Percentiles rank a stretch among this genome's conserved stretches.
Evolutionary conservation across 2,797 vertebrate species (phyloP).

Genomic region (Sebastolobus alascanus): DNA sequence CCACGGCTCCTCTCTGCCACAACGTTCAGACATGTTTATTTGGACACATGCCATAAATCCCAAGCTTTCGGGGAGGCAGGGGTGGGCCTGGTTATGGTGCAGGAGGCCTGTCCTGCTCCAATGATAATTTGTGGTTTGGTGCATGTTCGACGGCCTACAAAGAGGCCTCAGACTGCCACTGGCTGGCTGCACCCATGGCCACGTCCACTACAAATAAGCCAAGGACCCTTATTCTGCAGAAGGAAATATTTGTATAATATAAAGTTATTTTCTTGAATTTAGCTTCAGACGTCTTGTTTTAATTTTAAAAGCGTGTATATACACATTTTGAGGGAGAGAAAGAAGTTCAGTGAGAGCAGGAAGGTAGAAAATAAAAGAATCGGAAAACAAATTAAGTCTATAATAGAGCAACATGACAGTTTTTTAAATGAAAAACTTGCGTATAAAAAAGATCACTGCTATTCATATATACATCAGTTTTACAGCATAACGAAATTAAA

Average conservation of each 20-base stretch:
- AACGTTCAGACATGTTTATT: constrained; percentile 86
- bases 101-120: constrained; percentile 86
- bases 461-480: not conserved
- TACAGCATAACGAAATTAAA: not conserved
- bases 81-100: constrained; percentile 77
- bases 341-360: constrained; percentile 21
- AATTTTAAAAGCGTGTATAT: constrained; percentile 52
- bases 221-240: constrained; percentile 81
- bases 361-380: constrained; percentile 18
- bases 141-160: constrained; percentile 90
- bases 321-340: constrained; percentile 38
- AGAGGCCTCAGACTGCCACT: constrained; percentile 90
- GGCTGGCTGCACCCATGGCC: constrained; percentile 80
- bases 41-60: constrained; percentile 90
- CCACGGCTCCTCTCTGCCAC: constrained; percentile 76
- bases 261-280: constrained; percentile 82
- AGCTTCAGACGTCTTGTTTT: constrained; percentile 60
- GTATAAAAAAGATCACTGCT: not conserved
- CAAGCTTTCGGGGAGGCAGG: constrained; percentile 64
- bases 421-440: constrained; percentile 4
- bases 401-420: not conserved
- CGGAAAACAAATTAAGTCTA: constrained; percentile 15
- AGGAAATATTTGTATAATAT: constrained; percentile 86
- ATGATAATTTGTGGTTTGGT: constrained; percentile 95
- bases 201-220: constrained; percentile 87